Conservation (phyloP, 2,888 invertebrate species). For the Nycteola revayana region DNA sequence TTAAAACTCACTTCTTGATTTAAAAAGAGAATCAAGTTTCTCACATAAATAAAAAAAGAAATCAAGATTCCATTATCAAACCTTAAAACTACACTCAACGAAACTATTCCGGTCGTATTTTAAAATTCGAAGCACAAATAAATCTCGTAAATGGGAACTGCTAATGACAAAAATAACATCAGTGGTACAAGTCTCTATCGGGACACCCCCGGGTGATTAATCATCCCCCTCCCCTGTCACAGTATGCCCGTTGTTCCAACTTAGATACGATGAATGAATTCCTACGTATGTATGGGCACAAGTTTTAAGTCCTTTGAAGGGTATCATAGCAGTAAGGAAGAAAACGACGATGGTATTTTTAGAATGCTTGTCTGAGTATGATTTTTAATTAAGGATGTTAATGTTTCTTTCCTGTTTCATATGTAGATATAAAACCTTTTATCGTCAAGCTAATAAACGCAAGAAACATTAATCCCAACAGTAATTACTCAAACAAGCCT, state of each 20-base stretch:
- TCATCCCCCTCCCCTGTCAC: constrained; percentile 51
- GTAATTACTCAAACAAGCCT: not conserved
- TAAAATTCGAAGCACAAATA: constrained; percentile 22
- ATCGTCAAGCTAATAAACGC: too few species aligned
- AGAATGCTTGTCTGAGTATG: too few species aligned
- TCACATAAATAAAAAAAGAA: too few species aligned
- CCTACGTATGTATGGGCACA: constrained; percentile 1
- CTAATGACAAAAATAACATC: constrained; percentile 37
- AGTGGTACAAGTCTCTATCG: constrained; percentile 35
- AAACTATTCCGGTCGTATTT: constrained; percentile 7
- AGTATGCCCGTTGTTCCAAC: constrained; percentile 38
- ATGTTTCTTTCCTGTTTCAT: too few species aligned
- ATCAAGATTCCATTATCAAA: too few species aligned
- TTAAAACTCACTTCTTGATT: too few species aligned
- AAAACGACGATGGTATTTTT: too few species aligned
- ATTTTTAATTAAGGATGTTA: too few species aligned
- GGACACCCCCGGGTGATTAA: constrained; percentile 46
- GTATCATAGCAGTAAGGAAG: not conserved
- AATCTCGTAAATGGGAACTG: constrained; percentile 28
- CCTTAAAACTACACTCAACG: too few species aligned
- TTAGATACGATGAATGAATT: constrained; percentile 20
- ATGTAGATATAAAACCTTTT: too few species aligned
- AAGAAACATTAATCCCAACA: too few species aligned
- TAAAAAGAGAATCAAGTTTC: too few species aligned
- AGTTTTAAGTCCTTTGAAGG: not conserved